Base-by-base conservation (phyloP, 2,888 invertebrate genomes). In the Xanthorhoe spadicearia region DNA sequence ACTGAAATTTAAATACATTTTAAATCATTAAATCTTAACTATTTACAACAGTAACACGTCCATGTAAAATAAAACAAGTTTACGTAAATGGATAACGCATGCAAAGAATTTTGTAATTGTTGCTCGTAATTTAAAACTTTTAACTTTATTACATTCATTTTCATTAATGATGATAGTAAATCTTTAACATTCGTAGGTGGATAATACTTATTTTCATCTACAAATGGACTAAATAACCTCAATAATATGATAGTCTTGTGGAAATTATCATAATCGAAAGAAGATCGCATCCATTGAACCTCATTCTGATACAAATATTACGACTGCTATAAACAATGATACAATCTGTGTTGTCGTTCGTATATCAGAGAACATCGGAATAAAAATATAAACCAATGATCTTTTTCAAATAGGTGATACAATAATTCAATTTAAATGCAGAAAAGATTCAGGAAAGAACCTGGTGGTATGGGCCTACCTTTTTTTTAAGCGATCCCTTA, bases 31-130 rank as follows among this genome's bases (percentile, higher is more conserved):
- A 48, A 61, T 60, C 46, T 60, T 6, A 18, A 53, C 1, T 7
- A 54, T 48, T 61, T 53, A 32, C 48, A 28, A 54, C 18, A 54
- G 18, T 15, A 32, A 18, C 19, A 28, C 48, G 4, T 49, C 35
- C 48, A 49, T 55, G 61, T 19, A 49, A 38, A 35, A 54, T 49
- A 35, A 49, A 61, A 23, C 55, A 49, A 49, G 61, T 55, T 49
- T 55, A 49, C 54, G 54, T 23, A 61, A 55, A 35, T 32, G 48
- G 61, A 10, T n/a, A 54, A 53, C 35, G 54, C 54, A 61, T 50
- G 32, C 32, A 23, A 10, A 55, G 10, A 61, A 55, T 55, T 35
- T 55, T 49, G 23, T 50, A 61, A 61, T 35, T 32, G 49, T 53
- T 15, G 49, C 32, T 54, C 2, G 9, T 0, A 19, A 32, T 54